These are phyloP conservation scores for Nemoura dubitans DNA, from an alignment of 2,888 invertebrate species.

Conservation along the genomic window DNA sequence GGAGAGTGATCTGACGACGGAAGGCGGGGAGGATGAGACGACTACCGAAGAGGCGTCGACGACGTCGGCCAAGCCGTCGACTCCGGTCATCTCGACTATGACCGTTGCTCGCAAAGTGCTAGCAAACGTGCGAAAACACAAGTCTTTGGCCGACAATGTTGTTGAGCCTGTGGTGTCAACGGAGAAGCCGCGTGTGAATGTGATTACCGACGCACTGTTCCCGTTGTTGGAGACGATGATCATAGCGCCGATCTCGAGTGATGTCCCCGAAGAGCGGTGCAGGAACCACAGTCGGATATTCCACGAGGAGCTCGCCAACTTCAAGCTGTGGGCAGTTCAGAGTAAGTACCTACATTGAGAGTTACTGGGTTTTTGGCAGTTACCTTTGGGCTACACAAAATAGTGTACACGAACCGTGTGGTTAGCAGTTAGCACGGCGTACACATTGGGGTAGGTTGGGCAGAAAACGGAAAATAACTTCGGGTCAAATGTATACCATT, in stretches of 20 bases:
- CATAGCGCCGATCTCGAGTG: slow-evolving; percentile 44
- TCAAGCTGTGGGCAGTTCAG: slow-evolving; percentile 49
- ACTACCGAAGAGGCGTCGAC: not conserved
- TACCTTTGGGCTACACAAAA: no score
- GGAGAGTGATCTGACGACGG: slow-evolving; percentile 18
- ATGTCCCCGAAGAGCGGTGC: slow-evolving; percentile 45
- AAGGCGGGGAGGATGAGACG: not conserved
- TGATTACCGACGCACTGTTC: slow-evolving; percentile 34
- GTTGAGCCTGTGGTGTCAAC: not conserved
- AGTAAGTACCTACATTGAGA: slow-evolving; percentile 43
- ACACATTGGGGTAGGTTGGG: no score
- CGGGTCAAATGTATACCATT: no score
- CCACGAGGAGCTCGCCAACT: slow-evolving; percentile 44
- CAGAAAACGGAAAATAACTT: no score
- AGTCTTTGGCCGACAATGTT: not conserved
- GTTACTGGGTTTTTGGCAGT: not conserved
- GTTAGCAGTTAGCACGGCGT: no score
- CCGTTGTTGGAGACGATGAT: slow-evolving; percentile 39
- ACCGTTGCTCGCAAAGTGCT: not conserved
- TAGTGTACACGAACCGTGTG: no score
- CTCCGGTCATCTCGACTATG: not conserved
- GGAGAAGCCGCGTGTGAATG: slow-evolving; percentile 14
- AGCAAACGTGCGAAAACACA: not conserved
- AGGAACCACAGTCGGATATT: slow-evolving; percentile 47
- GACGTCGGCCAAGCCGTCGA: not conserved